Base-by-base conservation (phyloP, 1,140 invertebrate genomes). In the Trichogramma pretiosum region DNA sequence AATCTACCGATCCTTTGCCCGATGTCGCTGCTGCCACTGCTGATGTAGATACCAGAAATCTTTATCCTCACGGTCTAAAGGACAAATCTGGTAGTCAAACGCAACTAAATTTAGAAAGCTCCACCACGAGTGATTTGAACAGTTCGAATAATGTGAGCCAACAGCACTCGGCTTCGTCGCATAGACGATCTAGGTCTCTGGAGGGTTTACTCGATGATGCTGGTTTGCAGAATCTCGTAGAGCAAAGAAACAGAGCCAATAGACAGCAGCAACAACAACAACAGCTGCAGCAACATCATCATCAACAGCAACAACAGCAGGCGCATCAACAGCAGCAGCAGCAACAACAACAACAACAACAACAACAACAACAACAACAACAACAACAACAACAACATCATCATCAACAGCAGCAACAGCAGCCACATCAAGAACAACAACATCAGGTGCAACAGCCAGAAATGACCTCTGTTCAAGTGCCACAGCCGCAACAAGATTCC, bases 181-280 rank as follows among this genome's bases (percentile, higher is more conserved):
- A 71, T 43, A 61, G 74, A 5, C 56, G 74, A 32, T 76, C 74
- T 0, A 72, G 80, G 38, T 83, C 81, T 1, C 54, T 84, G 21
- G 81, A 83, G 62, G 80, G 80, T 16, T 58, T 84, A 0, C 51
- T 82, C 10, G 78, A 82, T 52, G 77, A 79, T 46, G 70, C 73
- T 11, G 67, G 57, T 0, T 41, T 69, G 7, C 65, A 69, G 60
- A 76, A 58, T 57, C 53, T 64, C 23, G 57, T 66, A 0, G 59
- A 62, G 14, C 58, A 61, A 5, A 53, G 67, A 13, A 62, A 60
- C 21, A 41, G 59, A 10, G 54, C 52, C 2, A 63, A 61, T 24
- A 48, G 62, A 5, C 34, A 50, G 14, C 32, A 48, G 14, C 14
- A 5, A 4, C 13, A 9, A 34, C 1, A 24, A 14, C 13, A 3